Evolutionary conservation across 2,113 vertebrate species (phyloP).

Genomic region (Oceanodroma tethys): DNA sequence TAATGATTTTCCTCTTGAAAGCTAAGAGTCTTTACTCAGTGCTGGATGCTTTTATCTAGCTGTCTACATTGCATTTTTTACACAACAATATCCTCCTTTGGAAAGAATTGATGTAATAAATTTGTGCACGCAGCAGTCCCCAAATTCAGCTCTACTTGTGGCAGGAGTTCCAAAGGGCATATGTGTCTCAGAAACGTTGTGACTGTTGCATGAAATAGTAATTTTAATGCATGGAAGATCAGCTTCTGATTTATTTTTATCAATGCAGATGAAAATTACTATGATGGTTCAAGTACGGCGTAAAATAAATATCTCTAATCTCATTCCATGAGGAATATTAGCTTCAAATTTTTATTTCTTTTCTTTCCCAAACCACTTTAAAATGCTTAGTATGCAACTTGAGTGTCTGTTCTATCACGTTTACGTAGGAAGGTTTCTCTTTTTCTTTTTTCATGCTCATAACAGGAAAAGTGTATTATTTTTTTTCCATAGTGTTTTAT

Average conservation of each 20-base stretch:
- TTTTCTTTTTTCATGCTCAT: not conserved
- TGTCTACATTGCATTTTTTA: not conserved
- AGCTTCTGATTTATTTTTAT: constrained; percentile 50
- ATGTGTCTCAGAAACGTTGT: not conserved
- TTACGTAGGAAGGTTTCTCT: not conserved
- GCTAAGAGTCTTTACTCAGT: not conserved
- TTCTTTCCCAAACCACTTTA: not conserved
- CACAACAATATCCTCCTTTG: not conserved
- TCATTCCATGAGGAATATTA: constrained; percentile 26
- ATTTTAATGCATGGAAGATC: constrained; percentile 27
- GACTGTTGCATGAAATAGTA: constrained; percentile 15
- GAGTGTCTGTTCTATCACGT: not conserved
- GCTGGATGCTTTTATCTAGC: not conserved
- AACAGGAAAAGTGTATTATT: not conserved
- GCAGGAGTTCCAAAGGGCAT: constrained; percentile 9
- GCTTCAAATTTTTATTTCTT: constrained; percentile 12
- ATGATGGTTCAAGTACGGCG: not conserved
- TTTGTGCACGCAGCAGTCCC: not conserved
- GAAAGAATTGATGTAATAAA: constrained; percentile 23
- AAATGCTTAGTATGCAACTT: not conserved
- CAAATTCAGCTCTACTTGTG: not conserved
- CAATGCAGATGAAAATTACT: constrained; percentile 28
- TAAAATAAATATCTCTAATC: constrained; percentile 47
- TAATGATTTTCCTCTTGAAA: constrained; percentile 1
- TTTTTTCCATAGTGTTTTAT: not conserved